A percentile compares a stretch with the other conserved stretches of the same genome.
These are phyloP conservation scores for Laupala kohalensis DNA, from an alignment of 1,140 invertebrate species.

Conservation along the genomic window DNA sequence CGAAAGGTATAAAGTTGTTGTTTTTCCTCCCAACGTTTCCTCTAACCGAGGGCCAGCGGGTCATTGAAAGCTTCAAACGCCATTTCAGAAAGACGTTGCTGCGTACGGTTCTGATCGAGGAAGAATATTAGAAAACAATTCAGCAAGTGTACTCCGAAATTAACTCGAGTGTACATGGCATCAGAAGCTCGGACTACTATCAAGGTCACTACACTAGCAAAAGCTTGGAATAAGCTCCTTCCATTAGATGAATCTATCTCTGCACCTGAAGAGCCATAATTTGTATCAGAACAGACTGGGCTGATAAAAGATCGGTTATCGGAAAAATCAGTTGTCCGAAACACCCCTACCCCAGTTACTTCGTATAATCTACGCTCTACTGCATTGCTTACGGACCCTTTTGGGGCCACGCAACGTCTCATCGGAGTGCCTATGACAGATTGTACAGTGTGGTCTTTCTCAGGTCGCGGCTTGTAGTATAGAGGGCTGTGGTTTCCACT, in stretches of 20 bases:
- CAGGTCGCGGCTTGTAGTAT: no score
- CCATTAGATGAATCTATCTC: background rate
- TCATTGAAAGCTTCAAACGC: background rate
- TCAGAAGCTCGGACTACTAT: background rate
- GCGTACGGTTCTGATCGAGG: background rate
- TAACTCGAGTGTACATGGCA: background rate
- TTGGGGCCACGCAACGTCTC: no score
- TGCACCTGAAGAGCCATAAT: conserved; percentile 1
- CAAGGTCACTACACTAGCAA: conserved; percentile 1
- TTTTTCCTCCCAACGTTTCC: no score
- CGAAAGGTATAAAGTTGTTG: no score
- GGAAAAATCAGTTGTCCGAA: no score
- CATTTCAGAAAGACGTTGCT: background rate
- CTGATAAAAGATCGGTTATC: background rate
- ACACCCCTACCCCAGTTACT: no score
- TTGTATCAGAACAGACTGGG: background rate
- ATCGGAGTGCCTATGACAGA: no score
- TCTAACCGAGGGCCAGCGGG: no score
- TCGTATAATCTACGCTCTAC: no score
- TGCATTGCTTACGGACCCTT: no score
- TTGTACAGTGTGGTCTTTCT: no score
- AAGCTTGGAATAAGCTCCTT: background rate
- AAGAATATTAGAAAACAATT: background rate
- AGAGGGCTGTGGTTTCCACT: no score
- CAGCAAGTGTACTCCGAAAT: background rate